Percentiles rank a stretch among this genome's conserved stretches.
phyloP scores from a whole-genome alignment of 2,113 vertebrate species.

The Dolichallabes microphthalmus region DNA sequence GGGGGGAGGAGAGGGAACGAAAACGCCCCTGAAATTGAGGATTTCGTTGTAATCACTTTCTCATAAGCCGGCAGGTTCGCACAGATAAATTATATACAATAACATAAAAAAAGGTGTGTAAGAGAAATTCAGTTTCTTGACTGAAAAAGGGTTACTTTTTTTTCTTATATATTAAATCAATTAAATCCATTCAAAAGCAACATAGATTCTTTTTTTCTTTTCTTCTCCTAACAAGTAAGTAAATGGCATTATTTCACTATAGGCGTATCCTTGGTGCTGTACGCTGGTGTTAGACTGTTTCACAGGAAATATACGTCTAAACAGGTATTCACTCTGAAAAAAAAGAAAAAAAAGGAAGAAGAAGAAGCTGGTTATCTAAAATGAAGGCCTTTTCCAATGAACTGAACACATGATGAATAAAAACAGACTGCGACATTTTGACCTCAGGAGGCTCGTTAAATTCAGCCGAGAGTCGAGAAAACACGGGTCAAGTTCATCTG shows the following conservation, averaged over 20 bases:
- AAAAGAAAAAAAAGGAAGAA: neutral
- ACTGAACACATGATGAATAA: neutral
- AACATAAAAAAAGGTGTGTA: neutral
- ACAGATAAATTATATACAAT: neutral
- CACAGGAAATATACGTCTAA: neutral
- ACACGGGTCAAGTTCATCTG: neutral
- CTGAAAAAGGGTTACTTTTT: neutral
- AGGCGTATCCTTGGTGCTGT: neutral
- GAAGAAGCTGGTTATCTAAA: neutral
- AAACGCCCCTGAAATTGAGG: slow-evolving; percentile 26
- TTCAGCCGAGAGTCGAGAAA: neutral
- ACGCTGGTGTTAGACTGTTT: neutral
- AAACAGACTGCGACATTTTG: neutral
- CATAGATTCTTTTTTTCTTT: neutral
- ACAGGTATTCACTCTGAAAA: neutral
- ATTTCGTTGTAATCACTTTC: slow-evolving; percentile 21
- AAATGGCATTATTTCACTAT: neutral
- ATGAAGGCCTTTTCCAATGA: neutral
- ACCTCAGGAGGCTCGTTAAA: neutral
- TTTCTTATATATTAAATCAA: neutral
- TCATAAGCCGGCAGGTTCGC: neutral
- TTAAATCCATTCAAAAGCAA: neutral
- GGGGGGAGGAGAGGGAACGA: slow-evolving; percentile 50
- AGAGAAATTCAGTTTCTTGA: neutral
- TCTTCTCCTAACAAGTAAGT: neutral